Base-by-base conservation (phyloP, 1,140 invertebrate genomes). In the Heterodera carotae region DNA sequence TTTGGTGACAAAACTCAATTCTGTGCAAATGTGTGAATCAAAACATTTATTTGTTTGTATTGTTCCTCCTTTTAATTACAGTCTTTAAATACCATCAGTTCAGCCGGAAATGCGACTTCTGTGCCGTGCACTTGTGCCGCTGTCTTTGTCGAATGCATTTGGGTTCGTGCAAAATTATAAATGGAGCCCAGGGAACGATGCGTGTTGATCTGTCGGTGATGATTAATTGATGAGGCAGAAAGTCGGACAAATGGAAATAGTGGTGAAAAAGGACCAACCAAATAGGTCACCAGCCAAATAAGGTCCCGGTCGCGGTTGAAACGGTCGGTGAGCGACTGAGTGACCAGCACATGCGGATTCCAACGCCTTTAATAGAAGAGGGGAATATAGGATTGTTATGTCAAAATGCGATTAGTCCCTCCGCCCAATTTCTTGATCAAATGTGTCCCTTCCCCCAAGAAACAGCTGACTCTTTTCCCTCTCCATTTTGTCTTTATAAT, bases 341-440 rank as follows among this genome's bases (percentile, higher is more conserved):
- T 56, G 18, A 79, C 78, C 12, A 80, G 31, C 12, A 80, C 68
- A 36, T 79, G 78, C 10, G 76, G 76, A 31, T 79, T 79, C 78
- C 78, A 79, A 3, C 60, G 62, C 36, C 79, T 81, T 48, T 68
- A 56, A 56, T 10, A 53, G 48, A 18, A 4, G 48, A 22, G 22
- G 48, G 48, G 18, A 1, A 18, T 12, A 56, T 56, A 18, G 22
- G 5, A 56, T 22, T 15, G 18, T 18, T 22, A 0, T 2, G 18
- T 0, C 22, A 22, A 53, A 56, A 22, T 22, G 15, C 18, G 3
- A 43, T 43, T n/a, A n/a, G n/a, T n/a, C n/a, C n/a, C n/a, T n/a
- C n/a, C n/a, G n/a, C n/a, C n/a, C n/a, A n/a, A n/a, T n/a, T n/a
- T n/a, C n/a, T n/a, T n/a, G n/a, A n/a, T n/a, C n/a, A n/a, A n/a